These are phyloP conservation scores for Lepus americanus DNA, from an alignment of 2,113 vertebrate species.

Conservation along the genomic window DNA sequence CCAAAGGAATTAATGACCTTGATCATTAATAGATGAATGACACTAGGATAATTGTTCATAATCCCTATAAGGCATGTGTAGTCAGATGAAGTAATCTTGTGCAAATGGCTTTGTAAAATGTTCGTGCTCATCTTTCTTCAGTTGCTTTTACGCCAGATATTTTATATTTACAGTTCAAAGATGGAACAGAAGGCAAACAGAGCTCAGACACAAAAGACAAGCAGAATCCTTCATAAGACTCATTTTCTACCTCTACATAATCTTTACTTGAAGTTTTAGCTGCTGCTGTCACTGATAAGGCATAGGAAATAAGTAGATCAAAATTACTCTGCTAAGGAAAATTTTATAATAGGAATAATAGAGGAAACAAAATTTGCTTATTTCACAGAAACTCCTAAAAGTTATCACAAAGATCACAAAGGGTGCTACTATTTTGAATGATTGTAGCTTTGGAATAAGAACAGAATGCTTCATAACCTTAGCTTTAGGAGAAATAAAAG, in stretches of 20 bases:
- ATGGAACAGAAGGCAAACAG: conserved; percentile 10
- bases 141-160: neutral
- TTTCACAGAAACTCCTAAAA: conserved; percentile 57
- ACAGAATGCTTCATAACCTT: conserved; percentile 8
- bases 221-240: neutral
- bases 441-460: neutral
- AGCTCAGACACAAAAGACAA: conserved; percentile 49
- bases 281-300: neutral
- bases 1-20: neutral
- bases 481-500: neutral
- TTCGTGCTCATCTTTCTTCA: conserved; percentile 62
- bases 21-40: conserved; percentile 12
- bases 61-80: conserved; percentile 47
- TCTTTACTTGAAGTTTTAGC: conserved; percentile 63
- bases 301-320: neutral
- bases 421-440: neutral
- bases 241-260: conserved; percentile 54
- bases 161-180: conserved; percentile 68
- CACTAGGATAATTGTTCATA: conserved; percentile 28
- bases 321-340: conserved; percentile 44
- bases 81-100: conserved; percentile 60
- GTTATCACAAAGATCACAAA: conserved; percentile 28
- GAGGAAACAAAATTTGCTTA: conserved; percentile 59
- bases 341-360: conserved; percentile 65
- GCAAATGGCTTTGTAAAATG: neutral